Base-by-base conservation (phyloP, 1,140 invertebrate species). In the Eriocheir sinensis region DNA sequence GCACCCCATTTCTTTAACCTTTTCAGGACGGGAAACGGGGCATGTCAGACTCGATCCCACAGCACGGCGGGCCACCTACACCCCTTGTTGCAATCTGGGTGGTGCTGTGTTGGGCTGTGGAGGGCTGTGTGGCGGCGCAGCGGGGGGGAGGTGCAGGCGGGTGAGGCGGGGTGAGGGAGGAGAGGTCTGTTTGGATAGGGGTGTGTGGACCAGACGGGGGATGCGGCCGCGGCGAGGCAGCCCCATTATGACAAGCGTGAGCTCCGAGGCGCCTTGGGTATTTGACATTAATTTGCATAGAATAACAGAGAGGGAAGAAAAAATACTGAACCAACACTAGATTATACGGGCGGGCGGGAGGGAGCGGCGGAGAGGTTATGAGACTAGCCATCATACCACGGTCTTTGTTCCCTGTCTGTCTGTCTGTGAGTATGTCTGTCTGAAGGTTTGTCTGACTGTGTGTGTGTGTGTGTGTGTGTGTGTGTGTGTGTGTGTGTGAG, bases 231-330 rank as follows among this genome's bases (percentile, higher is more conserved):
- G 86, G n/a, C 30, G 40, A 36, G 89, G 32, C 44, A 12, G n/a
- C 9, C 12, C 88, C 72, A 89, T 89, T 89, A 94, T 94, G 93
- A 81, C 53, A 41, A 41, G 88, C 40, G 38, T 89, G 60, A 94
- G 72, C 60, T 89, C 38, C 30, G 36, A 93, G 93, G 86, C 41
- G 88, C 88, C 93, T 89, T 72, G 36, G 36, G 53, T 94, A 88
- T 94, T 94, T 94, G 93, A 60, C 93, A 94, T 86, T 89, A 94
- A 94, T 94, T 94, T 94, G 93, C 93, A 94, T 94, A 94, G 93
- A 94, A 94, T 94, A 94, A 94, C 93, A 94, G 30, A 34, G 60
- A 15, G 21, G n/a, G 17, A 6, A 88, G 88, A 88, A 94, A 94
- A 94, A 94, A 94, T 79, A 80, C 60, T 80, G 86, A 89, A 34